phyloP scores from a whole-genome alignment of 2,113 vertebrate species.

The Elephantulus edwardii region DNA sequence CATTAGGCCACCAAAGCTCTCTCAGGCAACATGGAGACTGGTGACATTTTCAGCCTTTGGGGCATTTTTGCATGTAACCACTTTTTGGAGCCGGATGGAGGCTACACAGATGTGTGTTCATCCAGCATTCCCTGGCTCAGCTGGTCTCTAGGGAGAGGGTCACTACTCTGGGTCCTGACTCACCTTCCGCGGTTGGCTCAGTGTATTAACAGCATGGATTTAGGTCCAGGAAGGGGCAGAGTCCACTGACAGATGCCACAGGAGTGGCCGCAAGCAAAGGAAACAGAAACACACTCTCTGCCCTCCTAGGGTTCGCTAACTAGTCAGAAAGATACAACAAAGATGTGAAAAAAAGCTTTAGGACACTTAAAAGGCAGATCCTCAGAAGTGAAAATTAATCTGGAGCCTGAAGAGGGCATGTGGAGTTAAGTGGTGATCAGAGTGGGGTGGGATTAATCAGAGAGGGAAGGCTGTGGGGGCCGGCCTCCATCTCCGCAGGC shows the following conservation, averaged over 20 bases:
- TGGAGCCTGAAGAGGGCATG: not conserved
- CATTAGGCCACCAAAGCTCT: too few relatives aligned
- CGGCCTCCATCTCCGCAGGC: not conserved
- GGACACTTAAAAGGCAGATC: conserved; percentile 14
- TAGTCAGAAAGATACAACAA: not conserved
- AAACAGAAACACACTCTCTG: not conserved
- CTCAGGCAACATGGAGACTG: not conserved
- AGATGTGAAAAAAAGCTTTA: not conserved
- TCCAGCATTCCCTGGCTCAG: not conserved
- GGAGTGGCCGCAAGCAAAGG: not conserved
- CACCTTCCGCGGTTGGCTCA: not conserved
- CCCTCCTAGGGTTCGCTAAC: not conserved
- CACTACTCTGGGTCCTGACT: not conserved
- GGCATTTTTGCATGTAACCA: not conserved
- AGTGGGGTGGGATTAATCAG: not conserved
- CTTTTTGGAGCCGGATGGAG: not conserved
- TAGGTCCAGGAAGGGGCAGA: not conserved
- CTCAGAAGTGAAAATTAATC: conserved; percentile 43
- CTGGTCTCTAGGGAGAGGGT: not conserved
- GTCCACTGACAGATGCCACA: not conserved
- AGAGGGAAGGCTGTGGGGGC: not conserved
- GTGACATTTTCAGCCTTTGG: not conserved
- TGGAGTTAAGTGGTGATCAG: not conserved
- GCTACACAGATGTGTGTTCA: not conserved
- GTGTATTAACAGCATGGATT: not conserved